Evolutionary conservation across 2,113 vertebrate genomes (phyloP).

Genomic region (Micromys minutus): DNA sequence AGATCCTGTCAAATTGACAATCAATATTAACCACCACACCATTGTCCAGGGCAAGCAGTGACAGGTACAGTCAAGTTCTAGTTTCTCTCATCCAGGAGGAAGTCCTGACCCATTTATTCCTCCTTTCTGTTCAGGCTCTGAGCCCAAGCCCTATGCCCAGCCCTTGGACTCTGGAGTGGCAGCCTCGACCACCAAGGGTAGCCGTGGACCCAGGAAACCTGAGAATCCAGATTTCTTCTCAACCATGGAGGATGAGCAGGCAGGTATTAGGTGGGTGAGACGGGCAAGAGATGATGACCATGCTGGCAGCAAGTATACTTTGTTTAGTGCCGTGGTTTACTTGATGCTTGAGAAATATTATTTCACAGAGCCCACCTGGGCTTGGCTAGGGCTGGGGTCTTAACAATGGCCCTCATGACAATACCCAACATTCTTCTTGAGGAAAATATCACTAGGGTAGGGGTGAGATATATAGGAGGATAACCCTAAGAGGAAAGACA

Average conservation of each 20-base stretch:
- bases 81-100: background rate
- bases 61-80: background rate
- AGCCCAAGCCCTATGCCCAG: constrained; percentile 61
- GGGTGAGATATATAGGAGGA: background rate
- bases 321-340: background rate
- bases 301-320: background rate
- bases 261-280: constrained; percentile 26
- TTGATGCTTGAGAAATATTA: background rate
- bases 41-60: background rate
- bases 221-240: background rate
- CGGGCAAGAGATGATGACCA: background rate
- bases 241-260: constrained; percentile 70
- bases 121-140: constrained; percentile 62
- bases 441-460: background rate
- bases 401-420: background rate
- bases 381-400: background rate
- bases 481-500: no score
- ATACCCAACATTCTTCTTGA: background rate
- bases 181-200: background rate
- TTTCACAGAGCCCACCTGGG: background rate
- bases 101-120: background rate
- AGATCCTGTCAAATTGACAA: background rate
- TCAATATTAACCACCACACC: background rate
- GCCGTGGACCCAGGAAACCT: background rate
- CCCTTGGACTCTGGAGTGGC: constrained; percentile 42